Evolutionary conservation across 2,888 invertebrate genomes (phyloP).

Genomic region (Heliconius sara): DNA sequence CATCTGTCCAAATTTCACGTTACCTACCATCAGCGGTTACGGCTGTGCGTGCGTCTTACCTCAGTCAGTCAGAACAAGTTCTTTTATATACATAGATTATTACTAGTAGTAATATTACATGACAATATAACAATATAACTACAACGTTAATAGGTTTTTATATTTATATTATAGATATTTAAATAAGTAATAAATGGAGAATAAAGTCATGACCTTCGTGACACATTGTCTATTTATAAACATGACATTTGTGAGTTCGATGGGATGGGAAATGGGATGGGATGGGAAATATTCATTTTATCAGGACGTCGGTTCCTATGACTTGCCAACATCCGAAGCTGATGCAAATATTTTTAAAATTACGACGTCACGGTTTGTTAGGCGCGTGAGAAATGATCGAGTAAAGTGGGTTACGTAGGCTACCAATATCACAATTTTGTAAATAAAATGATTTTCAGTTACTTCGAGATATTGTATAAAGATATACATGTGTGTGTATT

Average conservation of each 20-base stretch:
- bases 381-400: conserved; percentile 38
- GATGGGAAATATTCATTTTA: conserved; percentile 52
- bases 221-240: too few relatives aligned
- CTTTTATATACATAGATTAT: too few relatives aligned
- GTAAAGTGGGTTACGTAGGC: conserved; percentile 34
- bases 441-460: conserved; percentile 15
- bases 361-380: conserved; percentile 43
- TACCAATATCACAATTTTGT: conserved; percentile 28
- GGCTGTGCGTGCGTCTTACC: too few relatives aligned
- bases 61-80: too few relatives aligned
- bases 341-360: conserved; percentile 43
- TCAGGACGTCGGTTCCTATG: conserved; percentile 31
- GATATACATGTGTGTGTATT: too few relatives aligned
- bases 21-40: too few relatives aligned
- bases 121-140: too few relatives aligned
- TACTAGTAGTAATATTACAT: too few relatives aligned
- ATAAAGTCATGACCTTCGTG: neutral
- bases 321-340: conserved; percentile 38
- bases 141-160: too few relatives aligned
- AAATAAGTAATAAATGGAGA: neutral
- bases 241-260: neutral
- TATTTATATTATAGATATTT: too few relatives aligned
- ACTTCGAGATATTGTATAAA: neutral
- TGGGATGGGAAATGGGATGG: neutral
- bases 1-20: too few relatives aligned